Base-by-base conservation (phyloP, 2,797 vertebrate species). In the Forpus xanthops region DNA sequence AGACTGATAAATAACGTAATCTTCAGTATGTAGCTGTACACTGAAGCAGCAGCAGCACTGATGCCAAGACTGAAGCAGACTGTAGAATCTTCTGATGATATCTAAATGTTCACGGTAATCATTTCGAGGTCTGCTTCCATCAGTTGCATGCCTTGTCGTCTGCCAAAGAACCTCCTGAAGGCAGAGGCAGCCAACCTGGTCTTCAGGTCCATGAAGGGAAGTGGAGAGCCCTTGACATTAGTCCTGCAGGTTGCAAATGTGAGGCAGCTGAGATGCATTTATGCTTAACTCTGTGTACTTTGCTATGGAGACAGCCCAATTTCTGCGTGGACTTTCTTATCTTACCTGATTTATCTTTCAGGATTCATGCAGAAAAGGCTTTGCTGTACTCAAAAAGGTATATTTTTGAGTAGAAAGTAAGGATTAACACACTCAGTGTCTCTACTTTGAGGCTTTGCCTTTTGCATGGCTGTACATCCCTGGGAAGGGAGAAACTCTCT, bases 311-410 rank as follows among this genome's bases (percentile, higher is more conserved):
- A 39, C 28, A 53, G 28, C 13, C 21, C 35, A 4, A 0, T 60
- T 87, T 39, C 47, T 60, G 2, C 16, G 15, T 13, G 23, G 31
- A 44, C 25, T 67, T 85, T 31, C 21, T 79, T 78, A 16, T 65
- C 25, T 28, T 68, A 2, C 24, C 37, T 84, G 16, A 9, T 9
- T 42, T 39, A 1, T 0, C 0, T 65, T 81, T 75, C 58, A 42
- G 62, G 39, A 47, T 23, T 42, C 4, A 2, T 15, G 4, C 11
- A 65, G 80, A 68, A 86, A 71, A 71, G 23, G 8, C 13, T 79
- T 44, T 93, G 15, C 44, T 77, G 44, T 44, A 25, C 15, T 74
- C 30, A 87, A n/a, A 42, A 89, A n/a, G 5, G 15, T 72, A 9
- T 7, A 67, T 62, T 67, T 67, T 39, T 8, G 31, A 39, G 11